Percentiles rank a stretch among this genome's conserved stretches.
phyloP scores from a whole-genome alignment of 1,140 invertebrate genomes.

The Marisa cornuarietis region DNA sequence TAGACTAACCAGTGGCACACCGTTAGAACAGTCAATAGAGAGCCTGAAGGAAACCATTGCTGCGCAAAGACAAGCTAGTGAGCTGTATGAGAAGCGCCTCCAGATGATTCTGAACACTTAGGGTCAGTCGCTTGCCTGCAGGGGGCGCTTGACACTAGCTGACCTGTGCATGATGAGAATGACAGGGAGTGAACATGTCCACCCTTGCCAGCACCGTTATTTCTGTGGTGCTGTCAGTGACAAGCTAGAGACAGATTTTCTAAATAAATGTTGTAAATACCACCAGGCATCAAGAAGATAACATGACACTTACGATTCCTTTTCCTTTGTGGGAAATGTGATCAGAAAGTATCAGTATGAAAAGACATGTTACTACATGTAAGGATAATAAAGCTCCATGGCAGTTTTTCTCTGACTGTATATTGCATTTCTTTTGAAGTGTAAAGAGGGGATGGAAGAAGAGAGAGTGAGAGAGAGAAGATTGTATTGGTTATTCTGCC shows the following conservation, averaged over 20 bases:
- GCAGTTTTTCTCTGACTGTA: too few species aligned
- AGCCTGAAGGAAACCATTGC: constrained; percentile 28
- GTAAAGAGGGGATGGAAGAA: background rate
- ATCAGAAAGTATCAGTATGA: too few species aligned
- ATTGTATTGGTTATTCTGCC: background rate
- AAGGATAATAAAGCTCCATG: too few species aligned
- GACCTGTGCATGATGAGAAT: background rate
- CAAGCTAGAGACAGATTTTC: too few species aligned
- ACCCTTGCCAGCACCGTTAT: too few species aligned
- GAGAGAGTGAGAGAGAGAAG: constrained; percentile 5
- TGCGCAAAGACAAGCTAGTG: constrained; percentile 28
- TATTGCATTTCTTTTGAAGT: background rate
- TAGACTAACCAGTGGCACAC: background rate
- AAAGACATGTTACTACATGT: too few species aligned
- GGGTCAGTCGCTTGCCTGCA: background rate
- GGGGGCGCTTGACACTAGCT: background rate
- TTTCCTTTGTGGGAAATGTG: too few species aligned
- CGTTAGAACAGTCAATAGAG: constrained; percentile 21
- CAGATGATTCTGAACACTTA: constrained; percentile 23
- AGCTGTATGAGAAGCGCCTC: constrained; percentile 35
- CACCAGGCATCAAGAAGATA: too few species aligned
- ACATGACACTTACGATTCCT: too few species aligned
- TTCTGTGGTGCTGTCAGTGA: too few species aligned
- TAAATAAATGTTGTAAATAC: too few species aligned
- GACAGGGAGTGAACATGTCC: background rate